Evolutionary conservation across 53 echinoderm and acorn worm species (phyloP).

Genomic region (Luidia sarsii): DNA sequence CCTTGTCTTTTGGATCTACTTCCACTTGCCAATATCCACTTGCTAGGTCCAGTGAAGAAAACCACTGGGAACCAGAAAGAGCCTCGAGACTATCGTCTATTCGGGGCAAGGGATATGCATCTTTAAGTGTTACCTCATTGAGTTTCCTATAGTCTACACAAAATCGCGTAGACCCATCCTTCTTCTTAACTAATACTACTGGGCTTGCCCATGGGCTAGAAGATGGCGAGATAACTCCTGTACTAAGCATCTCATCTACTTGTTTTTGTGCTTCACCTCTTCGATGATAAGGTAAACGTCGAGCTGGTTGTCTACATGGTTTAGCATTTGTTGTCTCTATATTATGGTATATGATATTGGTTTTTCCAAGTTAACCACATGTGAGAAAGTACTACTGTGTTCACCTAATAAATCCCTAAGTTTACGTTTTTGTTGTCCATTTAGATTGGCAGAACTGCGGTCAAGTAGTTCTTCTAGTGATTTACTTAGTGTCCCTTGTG

Average conservation of each 20-base stretch:
- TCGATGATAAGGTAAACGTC: conserved; percentile 29
- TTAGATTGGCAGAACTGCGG: neutral
- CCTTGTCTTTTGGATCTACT: neutral
- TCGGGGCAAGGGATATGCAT: no score
- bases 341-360: conserved; percentile 17
- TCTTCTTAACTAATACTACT: conserved; percentile 37
- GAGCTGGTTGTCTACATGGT: conserved; percentile 11
- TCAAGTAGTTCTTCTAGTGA: conserved; percentile 21
- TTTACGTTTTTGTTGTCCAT: neutral
- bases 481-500: no score
- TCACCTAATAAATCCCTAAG: neutral
- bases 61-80: neutral
- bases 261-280: conserved; percentile 36
- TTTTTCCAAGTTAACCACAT: conserved; percentile 42
- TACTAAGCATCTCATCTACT: conserved; percentile 36
- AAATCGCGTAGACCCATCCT: conserved; percentile 23
- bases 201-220: conserved; percentile 47
- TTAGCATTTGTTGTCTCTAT: conserved; percentile 31
- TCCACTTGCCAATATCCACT: conserved; percentile 22
- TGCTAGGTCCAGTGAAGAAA: neutral
- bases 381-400: conserved; percentile 32
- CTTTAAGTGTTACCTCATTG: neutral
- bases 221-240: conserved; percentile 37
- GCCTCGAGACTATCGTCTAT: conserved; percentile 8
- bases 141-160: conserved; percentile 13